Conservation (phyloP, 2,113 vertebrate genomes). For the Salvelinus namaycush region DNA sequence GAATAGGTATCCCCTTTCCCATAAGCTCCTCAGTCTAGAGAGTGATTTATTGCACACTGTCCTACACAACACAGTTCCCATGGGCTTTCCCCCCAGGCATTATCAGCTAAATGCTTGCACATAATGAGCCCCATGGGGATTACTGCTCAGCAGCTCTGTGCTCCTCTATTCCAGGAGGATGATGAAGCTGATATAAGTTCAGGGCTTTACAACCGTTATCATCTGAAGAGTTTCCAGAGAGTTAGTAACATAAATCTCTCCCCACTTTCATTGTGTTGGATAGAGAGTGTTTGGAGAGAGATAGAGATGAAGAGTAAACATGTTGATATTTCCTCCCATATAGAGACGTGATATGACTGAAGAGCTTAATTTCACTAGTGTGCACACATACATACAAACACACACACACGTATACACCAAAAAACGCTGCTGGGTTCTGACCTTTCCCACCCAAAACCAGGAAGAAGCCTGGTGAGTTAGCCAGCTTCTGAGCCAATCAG, state of each 20-base stretch:
- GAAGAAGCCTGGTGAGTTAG: conserved; percentile 41
- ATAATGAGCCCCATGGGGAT: conserved; percentile 31
- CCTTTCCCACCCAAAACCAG: conserved; percentile 22
- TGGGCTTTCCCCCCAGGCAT: conserved; percentile 21
- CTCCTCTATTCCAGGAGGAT: not conserved
- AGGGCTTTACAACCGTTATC: not conserved
- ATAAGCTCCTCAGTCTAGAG: too few relatives aligned
- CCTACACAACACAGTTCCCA: too few relatives aligned
- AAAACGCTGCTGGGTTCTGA: not conserved
- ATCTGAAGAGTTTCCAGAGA: not conserved
- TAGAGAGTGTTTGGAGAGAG: not conserved
- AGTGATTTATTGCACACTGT: too few relatives aligned
- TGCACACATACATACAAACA: too few relatives aligned
- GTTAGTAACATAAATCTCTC: not conserved
- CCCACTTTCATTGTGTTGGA: not conserved
- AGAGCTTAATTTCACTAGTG: not conserved
- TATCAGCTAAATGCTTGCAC: conserved; percentile 27
- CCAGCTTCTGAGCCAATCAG: conserved; percentile 27
- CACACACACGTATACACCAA: too few relatives aligned
- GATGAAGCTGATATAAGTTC: not conserved
- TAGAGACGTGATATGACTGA: too few relatives aligned
- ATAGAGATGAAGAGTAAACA: not conserved
- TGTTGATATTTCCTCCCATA: too few relatives aligned
- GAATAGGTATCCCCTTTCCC: too few relatives aligned
- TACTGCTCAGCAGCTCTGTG: not conserved